phyloP scores from a whole-genome alignment of 2,113 vertebrate species.

The Mobula birostris region DNA sequence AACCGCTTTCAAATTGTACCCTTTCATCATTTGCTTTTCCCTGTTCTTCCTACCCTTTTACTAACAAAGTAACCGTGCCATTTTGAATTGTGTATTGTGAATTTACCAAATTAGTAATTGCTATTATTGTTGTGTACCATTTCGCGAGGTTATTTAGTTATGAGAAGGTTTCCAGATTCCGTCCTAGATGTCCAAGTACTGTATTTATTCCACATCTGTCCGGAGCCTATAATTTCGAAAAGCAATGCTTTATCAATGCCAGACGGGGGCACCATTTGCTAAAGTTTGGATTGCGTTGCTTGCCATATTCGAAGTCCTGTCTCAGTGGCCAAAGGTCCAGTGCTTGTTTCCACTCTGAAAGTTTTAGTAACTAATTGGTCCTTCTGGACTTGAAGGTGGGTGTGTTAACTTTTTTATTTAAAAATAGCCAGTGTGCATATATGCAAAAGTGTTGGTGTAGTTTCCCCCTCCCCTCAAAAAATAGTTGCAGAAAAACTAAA shows the following conservation, averaged over 20 bases:
- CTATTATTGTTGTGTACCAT: neutral
- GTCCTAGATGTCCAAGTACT: neutral
- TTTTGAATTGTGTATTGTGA: neutral
- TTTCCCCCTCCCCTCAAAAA: too few relatives aligned
- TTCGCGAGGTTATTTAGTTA: neutral
- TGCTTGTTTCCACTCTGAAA: neutral
- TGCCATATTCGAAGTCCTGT: neutral
- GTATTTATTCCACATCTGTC: neutral
- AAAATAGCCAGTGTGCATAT: too few relatives aligned
- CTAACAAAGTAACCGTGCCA: neutral
- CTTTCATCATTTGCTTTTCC: too few relatives aligned
- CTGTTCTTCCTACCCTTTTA: too few relatives aligned
- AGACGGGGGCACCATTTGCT: neutral
- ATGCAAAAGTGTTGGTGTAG: too few relatives aligned
- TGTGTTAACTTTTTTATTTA: neutral
- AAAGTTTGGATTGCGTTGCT: neutral
- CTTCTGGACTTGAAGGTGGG: neutral
- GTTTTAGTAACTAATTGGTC: neutral
- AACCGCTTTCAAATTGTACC: too few relatives aligned
- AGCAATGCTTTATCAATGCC: slow-evolving; percentile 9
- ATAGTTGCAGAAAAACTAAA: neutral
- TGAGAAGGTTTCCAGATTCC: neutral
- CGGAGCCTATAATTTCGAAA: neutral
- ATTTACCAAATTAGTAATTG: neutral
- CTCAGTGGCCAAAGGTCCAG: neutral